Base-by-base conservation (phyloP, 2,113 vertebrate species). In the Corythornis vintsioides region DNA sequence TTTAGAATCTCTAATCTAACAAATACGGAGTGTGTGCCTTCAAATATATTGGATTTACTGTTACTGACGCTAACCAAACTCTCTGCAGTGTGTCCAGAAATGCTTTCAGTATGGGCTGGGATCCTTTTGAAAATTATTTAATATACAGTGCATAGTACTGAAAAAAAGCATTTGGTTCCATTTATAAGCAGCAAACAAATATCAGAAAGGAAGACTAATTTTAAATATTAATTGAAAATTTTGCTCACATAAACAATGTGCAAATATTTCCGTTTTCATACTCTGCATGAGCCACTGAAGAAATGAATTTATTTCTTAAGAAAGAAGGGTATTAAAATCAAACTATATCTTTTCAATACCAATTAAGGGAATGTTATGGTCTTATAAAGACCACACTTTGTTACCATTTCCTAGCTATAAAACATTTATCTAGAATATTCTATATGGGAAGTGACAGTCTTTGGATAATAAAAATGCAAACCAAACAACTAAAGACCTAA, bases 1-100 rank as follows among this genome's bases (percentile, higher is more conserved):
- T 96, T 96, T 96, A 96, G 63, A 94, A 92, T 86, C 47, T 66
- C 84, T 96, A 96, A 96, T 97, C 93, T 96, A 96, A 97, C 95
- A 98, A 97, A 96, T 86, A 96, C 90, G 76, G 92, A 96, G 52
- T 89, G 61, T 89, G 50, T 63, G 83, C 33, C 88, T 97, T 88
- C 90, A 97, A 97, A 94, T 94, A 94, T 75, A 75, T 61, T 90
- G 94, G 74, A 95, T 95, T 95, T 93, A 92, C 91, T 83, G 90
- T 85, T 93, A 79, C 94, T 96, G 96, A 97, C 81, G 92, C 88
- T 96, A 95, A 90, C 94, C 88, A 96, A 97, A 95, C 87, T 92
- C 73, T 85, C 87, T 96, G 63, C 56, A 91, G 56, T 79, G 64
- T 89, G 65, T 81, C 93, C 92, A 83, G 79, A 85, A 96, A 93